These are phyloP conservation scores for Ceratotherium simum DNA, from an alignment of 2,113 vertebrate species.

Conservation along the genomic window DNA sequence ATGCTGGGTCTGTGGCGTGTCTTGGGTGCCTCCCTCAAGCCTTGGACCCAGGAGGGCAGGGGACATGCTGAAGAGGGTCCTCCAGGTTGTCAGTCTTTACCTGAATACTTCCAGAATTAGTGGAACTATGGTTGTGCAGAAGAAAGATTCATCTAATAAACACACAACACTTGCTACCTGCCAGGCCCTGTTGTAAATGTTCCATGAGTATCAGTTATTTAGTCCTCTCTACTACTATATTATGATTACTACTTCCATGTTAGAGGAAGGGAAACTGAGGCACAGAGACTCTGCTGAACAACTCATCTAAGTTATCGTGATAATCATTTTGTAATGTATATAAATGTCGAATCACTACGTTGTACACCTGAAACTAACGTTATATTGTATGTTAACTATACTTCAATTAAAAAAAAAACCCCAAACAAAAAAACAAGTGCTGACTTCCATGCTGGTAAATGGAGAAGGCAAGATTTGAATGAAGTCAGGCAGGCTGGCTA, in stretches of 20 bases:
- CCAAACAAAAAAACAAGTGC: no score
- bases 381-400: no score
- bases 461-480: neutral
- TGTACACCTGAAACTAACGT: no score
- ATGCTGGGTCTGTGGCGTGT: slow-evolving; percentile 76
- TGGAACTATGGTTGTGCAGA: neutral
- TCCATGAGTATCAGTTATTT: neutral
- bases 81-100: slow-evolving; percentile 41
- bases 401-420: no score
- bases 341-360: no score
- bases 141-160: neutral
- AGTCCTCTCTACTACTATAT: neutral
- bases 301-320: neutral
- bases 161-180: neutral
- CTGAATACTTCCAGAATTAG: neutral
- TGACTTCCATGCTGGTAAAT: neutral
- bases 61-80: slow-evolving; percentile 22
- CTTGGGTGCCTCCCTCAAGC: slow-evolving; percentile 70
- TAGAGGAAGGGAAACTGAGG: neutral
- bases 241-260: neutral
- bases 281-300: neutral
- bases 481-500: neutral
- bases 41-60: neutral
- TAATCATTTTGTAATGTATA: no score
- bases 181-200: neutral